Evolutionary conservation across 2,797 vertebrate species (phyloP).

Genomic region (Potorous gilbertii): DNA sequence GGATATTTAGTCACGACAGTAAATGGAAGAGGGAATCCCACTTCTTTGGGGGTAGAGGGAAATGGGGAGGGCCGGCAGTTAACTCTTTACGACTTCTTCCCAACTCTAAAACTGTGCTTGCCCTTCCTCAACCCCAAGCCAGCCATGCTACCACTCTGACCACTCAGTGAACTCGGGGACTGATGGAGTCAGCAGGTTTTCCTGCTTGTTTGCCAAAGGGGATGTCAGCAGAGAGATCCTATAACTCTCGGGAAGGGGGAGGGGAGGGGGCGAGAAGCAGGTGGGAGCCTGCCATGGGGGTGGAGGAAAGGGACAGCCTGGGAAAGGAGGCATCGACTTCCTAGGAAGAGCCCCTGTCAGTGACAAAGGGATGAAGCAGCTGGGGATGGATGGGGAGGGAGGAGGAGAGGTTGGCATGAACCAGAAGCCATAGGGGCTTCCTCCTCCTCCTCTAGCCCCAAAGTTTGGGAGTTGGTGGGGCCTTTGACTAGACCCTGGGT

Average conservation of each 20-base stretch:
- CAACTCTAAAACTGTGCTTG: neutral
- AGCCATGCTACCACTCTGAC: conserved; percentile 55
- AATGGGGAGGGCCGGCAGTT: neutral
- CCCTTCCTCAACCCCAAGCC: conserved; percentile 21
- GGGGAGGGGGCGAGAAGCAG: conserved; percentile 10
- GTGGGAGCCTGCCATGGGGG: neutral
- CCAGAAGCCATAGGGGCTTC: neutral
- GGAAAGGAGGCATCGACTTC: conserved; percentile 55
- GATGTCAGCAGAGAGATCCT: conserved; percentile 51
- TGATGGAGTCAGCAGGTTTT: conserved; percentile 71
- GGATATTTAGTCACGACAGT: neutral
- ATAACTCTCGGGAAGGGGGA: neutral
- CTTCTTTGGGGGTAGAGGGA: neutral
- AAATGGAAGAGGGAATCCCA: neutral
- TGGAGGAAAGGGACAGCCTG: neutral
- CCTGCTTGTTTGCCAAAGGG: conserved; percentile 68
- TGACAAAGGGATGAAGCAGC: conserved; percentile 42
- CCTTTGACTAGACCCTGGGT: neutral
- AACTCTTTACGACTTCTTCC: neutral
- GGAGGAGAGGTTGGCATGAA: neutral
- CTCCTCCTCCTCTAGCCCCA: neutral
- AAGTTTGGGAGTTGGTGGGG: neutral
- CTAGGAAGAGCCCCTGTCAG: neutral
- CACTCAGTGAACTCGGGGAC: conserved; percentile 73
- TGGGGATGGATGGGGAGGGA: neutral